phyloP scores from a whole-genome alignment of 2,113 vertebrate species.

The Trogon melanurus region DNA sequence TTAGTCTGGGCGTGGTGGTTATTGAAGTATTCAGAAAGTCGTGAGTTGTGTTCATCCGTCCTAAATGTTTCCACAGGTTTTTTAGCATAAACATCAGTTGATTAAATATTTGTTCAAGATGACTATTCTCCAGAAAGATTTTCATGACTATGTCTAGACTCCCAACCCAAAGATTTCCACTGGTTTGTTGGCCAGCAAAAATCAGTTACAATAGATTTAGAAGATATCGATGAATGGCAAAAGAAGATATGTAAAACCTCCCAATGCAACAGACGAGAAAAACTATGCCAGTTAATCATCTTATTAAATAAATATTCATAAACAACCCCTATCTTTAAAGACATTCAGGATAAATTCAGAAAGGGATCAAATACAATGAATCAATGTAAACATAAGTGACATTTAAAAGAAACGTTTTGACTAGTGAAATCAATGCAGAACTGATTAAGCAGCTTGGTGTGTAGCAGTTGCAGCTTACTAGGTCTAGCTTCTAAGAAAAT shows the following conservation, averaged over 20 bases:
- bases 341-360: neutral
- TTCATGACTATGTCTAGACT: neutral
- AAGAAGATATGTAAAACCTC: neutral
- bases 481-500: neutral
- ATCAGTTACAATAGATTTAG: neutral
- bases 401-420: constrained; percentile 19
- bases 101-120: neutral
- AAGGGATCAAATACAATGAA: neutral
- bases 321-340: neutral
- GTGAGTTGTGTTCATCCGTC: neutral
- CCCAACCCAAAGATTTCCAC: neutral
- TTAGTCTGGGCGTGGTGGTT: neutral
- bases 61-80: neutral
- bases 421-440: neutral
- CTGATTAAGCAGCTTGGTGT: neutral
- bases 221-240: neutral
- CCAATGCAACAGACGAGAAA: neutral
- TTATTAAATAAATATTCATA: neutral
- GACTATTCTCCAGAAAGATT: neutral
- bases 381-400: neutral
- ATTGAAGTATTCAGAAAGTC: neutral
- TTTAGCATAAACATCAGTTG: neutral
- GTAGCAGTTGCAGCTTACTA: neutral
- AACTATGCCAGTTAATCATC: neutral
- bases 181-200: neutral